These are phyloP conservation scores for Phymatocera aterrima DNA, from an alignment of 2,888 invertebrate species.

Conservation along the genomic window DNA sequence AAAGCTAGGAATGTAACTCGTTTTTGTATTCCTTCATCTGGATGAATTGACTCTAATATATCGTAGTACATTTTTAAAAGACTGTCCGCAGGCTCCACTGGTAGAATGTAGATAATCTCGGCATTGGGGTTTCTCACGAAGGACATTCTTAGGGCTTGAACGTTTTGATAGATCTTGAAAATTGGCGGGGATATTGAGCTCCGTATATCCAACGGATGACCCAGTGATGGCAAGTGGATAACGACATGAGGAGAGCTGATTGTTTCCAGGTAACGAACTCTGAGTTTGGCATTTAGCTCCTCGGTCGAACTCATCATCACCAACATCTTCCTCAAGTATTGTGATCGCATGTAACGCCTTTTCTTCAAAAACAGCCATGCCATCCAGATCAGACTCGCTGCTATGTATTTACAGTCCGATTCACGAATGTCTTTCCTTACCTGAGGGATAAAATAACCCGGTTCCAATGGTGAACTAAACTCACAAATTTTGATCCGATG, in stretches of 20 bases:
- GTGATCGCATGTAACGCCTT: slow-evolving; percentile 54
- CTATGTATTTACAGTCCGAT: slow-evolving; percentile 56
- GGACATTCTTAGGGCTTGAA: slow-evolving; percentile 54
- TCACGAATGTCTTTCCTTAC: slow-evolving; percentile 53
- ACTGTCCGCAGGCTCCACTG: slow-evolving; percentile 53
- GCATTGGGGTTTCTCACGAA: slow-evolving; percentile 53
- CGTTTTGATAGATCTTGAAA: slow-evolving; percentile 55
- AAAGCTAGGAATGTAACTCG: slow-evolving; percentile 56
- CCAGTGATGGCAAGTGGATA: slow-evolving; percentile 57
- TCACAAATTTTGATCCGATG: not conserved
- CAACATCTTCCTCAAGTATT: slow-evolving; percentile 56
- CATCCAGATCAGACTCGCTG: slow-evolving; percentile 59
- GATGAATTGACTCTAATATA: slow-evolving; percentile 54
- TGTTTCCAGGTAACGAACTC: slow-evolving; percentile 47
- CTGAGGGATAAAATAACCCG: slow-evolving; percentile 46
- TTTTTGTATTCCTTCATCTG: slow-evolving; percentile 46
- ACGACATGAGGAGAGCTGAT: slow-evolving; percentile 53
- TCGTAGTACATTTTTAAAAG: slow-evolving; percentile 57
- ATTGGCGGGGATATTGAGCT: slow-evolving; percentile 44
- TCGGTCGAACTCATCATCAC: slow-evolving; percentile 41
- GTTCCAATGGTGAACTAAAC: not conserved
- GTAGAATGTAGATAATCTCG: slow-evolving; percentile 57
- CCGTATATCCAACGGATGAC: slow-evolving; percentile 54
- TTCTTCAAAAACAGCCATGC: slow-evolving; percentile 54
- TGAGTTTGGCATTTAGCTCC: slow-evolving; percentile 50